These are phyloP conservation scores for Eupithecia abbreviata DNA, from an alignment of 2,888 invertebrate species.

Conservation along the genomic window DNA sequence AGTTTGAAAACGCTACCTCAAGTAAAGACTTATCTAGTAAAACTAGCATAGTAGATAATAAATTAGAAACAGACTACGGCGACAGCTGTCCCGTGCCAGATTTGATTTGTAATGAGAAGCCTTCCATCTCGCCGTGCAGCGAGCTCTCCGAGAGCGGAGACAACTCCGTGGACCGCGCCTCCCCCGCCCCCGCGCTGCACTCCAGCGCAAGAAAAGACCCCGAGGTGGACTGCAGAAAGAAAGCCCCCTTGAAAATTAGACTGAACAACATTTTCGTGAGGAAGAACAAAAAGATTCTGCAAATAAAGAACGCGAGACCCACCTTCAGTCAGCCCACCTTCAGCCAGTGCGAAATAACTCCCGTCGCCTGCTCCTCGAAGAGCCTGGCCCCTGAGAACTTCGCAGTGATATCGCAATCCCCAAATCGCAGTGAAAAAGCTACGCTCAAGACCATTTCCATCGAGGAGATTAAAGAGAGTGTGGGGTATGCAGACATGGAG, in stretches of 20 bases:
- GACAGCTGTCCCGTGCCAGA: slow-evolving; percentile 79
- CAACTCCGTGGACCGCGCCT: slow-evolving; percentile 67
- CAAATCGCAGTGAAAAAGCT: slow-evolving; percentile 38
- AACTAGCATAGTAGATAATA: slow-evolving; percentile 60
- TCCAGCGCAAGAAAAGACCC: slow-evolving; percentile 42
- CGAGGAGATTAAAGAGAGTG: slow-evolving; percentile 63
- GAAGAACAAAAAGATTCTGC: slow-evolving; percentile 75
- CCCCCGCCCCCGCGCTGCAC: slow-evolving; percentile 62
- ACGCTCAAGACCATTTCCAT: slow-evolving; percentile 64
- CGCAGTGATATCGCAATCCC: slow-evolving; percentile 21
- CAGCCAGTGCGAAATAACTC: slow-evolving; percentile 51
- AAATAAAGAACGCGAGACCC: slow-evolving; percentile 72
- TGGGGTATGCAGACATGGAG: slow-evolving; percentile 56
- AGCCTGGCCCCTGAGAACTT: slow-evolving; percentile 66
- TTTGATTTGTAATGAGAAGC: slow-evolving; percentile 80
- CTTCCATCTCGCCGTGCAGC: slow-evolving; percentile 80
- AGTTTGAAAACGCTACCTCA: slow-evolving; percentile 69
- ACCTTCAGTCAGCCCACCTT: slow-evolving; percentile 39
- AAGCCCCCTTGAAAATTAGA: slow-evolving; percentile 61
- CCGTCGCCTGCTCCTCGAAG: slow-evolving; percentile 63
- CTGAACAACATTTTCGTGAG: slow-evolving; percentile 76
- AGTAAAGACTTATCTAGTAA: slow-evolving; percentile 64
- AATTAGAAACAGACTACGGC: slow-evolving; percentile 72
- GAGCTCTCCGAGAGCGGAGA: slow-evolving; percentile 77
- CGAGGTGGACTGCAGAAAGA: slow-evolving; percentile 51